A percentile compares a stretch with the other conserved stretches of the same genome.
Conservation (phyloP, 2,888 invertebrate species). For the Ypsolopha scabrella region DNA sequence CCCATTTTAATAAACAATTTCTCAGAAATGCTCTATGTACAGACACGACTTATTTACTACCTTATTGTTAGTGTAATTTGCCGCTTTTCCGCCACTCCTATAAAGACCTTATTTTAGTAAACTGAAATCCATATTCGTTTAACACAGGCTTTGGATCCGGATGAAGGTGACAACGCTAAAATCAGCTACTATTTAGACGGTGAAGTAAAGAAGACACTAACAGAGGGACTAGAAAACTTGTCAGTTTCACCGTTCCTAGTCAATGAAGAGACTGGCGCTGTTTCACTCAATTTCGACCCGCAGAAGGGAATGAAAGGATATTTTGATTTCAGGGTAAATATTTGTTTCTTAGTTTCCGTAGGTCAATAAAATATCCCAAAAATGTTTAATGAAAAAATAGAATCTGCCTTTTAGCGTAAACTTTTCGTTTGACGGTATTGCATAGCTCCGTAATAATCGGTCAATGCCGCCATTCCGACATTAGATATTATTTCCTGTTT, state of each 20-base stretch:
- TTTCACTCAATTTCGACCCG: conserved; percentile 93
- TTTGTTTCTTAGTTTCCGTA: background rate
- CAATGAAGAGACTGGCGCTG: conserved; percentile 83
- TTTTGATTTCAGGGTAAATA: conserved; percentile 86
- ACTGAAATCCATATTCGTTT: conserved; percentile 7
- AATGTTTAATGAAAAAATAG: no score
- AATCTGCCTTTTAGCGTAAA: no score
- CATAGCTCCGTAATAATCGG: no score
- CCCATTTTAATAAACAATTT: no score
- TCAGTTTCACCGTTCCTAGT: conserved; percentile 86
- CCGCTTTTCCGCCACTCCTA: background rate
- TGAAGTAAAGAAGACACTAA: conserved; percentile 83
- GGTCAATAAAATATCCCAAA: no score
- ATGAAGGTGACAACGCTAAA: conserved; percentile 79
- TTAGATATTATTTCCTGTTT: no score
- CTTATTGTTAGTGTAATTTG: no score
- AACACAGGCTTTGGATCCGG: conserved; percentile 80
- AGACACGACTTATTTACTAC: no score
- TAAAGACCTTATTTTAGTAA: no score
- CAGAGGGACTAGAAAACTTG: conserved; percentile 87
- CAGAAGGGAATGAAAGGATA: conserved; percentile 97
- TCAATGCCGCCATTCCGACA: no score
- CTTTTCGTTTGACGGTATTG: no score
- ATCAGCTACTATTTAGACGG: conserved; percentile 84
- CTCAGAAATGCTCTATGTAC: no score